Conservation (phyloP, 64 coral and sea anemone genomes). For the Catalaphyllia jardinei region DNA sequence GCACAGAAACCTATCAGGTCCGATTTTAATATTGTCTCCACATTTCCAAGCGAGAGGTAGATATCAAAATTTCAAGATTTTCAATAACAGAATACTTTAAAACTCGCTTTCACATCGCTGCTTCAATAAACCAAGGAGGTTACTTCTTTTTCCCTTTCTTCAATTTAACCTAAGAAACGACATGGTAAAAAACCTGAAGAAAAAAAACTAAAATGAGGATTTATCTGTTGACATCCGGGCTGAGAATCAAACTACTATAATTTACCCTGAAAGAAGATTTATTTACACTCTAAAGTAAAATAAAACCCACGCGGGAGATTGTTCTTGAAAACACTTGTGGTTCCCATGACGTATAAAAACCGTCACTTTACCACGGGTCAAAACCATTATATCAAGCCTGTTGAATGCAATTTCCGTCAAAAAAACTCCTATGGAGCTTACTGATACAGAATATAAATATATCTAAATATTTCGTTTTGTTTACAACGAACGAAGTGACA, state of each 20-base stretch:
- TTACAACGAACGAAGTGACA: background rate
- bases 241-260: constrained; percentile 32
- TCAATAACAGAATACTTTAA: background rate
- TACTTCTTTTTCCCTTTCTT: background rate
- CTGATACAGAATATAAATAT: background rate
- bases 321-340: constrained; percentile 12
- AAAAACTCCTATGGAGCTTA: background rate
- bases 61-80: background rate
- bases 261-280: constrained; percentile 33
- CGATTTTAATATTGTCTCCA: background rate
- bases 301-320: constrained; percentile 15
- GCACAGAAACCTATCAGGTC: constrained; percentile 4
- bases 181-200: background rate
- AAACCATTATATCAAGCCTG: constrained; percentile 36
- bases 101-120: background rate
- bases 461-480: background rate
- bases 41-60: constrained; percentile 10
- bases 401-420: constrained; percentile 32
- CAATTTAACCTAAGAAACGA: background rate
- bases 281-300: constrained; percentile 49
- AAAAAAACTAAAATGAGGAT: constrained; percentile 10
- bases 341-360: constrained; percentile 30
- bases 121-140: background rate
- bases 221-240: constrained; percentile 20
- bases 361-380: constrained; percentile 27